Conservation (phyloP, 2,888 invertebrate species). For the Steromphala cineraria region DNA sequence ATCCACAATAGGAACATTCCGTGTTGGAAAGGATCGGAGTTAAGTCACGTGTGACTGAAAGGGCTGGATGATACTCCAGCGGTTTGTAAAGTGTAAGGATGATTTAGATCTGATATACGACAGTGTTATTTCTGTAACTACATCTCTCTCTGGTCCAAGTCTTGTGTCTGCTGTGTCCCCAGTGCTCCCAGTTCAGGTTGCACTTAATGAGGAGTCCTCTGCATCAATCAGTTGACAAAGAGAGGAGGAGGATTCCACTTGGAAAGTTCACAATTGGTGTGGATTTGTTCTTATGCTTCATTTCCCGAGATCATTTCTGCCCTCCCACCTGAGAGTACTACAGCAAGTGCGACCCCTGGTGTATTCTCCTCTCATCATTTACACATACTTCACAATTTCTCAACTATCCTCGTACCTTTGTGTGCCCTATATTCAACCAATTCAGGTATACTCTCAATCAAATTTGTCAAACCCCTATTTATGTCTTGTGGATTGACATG, state of each 20-base stretch:
- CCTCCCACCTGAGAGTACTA: background rate
- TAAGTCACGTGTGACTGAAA: background rate
- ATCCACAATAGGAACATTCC: background rate
- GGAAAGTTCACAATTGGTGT: background rate
- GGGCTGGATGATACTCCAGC: background rate
- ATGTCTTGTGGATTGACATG: too few relatives aligned
- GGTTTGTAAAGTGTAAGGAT: background rate
- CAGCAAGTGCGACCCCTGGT: background rate
- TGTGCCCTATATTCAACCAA: background rate
- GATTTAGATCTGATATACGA: background rate
- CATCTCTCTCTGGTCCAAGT: background rate
- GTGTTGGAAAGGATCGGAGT: background rate
- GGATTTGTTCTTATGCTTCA: background rate
- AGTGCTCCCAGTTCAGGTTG: background rate
- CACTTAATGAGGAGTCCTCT: background rate
- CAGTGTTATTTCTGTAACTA: background rate
- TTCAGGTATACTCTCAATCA: too few relatives aligned
- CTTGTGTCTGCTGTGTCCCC: background rate
- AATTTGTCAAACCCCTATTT: too few relatives aligned
- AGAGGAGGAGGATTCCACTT: background rate
- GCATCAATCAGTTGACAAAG: background rate
- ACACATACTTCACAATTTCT: background rate
- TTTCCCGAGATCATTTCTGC: background rate
- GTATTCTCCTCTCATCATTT: background rate
- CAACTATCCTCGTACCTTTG: background rate